phyloP scores from a whole-genome alignment of 1,140 invertebrate species.

The Drosophila watanabei region DNA sequence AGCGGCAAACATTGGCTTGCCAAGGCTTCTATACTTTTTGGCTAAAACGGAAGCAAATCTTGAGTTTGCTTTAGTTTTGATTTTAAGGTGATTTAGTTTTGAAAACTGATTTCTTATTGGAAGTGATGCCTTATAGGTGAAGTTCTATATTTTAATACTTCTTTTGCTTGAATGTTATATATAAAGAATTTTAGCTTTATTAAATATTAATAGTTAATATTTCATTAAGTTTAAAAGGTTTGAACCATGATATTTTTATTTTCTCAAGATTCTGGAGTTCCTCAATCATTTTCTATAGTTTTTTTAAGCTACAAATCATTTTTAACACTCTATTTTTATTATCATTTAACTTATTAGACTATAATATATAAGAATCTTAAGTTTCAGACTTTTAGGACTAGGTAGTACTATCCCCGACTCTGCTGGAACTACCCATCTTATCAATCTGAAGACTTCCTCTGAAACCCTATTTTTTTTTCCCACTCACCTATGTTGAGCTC shows the following conservation, averaged over 20 bases:
- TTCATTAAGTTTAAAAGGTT: neutral
- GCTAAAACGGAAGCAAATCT: conserved; percentile 29
- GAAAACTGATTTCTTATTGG: conserved; percentile 16
- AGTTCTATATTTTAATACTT: neutral
- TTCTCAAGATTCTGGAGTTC: neutral
- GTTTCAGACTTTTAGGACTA: neutral
- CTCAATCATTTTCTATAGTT: neutral
- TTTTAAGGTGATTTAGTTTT: conserved; percentile 9
- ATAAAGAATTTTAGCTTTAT: neutral
- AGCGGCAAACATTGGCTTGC: conserved; percentile 7
- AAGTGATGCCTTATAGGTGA: too few relatives aligned
- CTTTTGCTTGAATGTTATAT: neutral
- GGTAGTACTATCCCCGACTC: too few relatives aligned
- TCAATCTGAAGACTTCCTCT: too few relatives aligned
- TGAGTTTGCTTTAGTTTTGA: conserved; percentile 19
- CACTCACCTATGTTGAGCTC: conserved; percentile 88
- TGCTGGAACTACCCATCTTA: neutral
- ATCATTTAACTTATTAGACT: neutral
- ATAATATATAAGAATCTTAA: neutral
- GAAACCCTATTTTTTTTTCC: neutral
- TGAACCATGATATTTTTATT: neutral
- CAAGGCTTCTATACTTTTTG: conserved; percentile 21
- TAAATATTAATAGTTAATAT: neutral
- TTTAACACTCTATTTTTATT: neutral
- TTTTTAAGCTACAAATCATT: neutral